Conservation (phyloP, 2,888 invertebrate species). For the Rhorus exstirpatorius region DNA sequence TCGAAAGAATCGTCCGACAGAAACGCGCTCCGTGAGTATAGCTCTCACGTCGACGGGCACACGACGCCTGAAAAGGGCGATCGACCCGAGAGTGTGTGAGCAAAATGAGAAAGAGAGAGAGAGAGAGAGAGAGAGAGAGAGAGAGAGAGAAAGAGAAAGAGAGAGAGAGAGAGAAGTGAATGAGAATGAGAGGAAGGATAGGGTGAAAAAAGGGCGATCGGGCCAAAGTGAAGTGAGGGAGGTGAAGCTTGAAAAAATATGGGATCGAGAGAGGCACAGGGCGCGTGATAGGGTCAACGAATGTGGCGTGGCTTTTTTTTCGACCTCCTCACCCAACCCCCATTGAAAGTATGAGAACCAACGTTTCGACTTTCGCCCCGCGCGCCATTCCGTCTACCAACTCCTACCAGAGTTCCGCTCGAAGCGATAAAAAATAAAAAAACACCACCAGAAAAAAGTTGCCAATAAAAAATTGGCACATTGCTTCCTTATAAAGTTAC, state of each 20-base stretch:
- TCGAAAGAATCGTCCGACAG: slow-evolving; percentile 58
- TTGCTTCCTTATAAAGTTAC: slow-evolving; percentile 45
- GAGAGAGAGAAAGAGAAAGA: slow-evolving; percentile 59
- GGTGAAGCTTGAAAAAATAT: slow-evolving; percentile 75
- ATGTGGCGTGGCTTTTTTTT: slow-evolving; percentile 74
- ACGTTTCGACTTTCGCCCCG: slow-evolving; percentile 32
- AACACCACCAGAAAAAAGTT: slow-evolving; percentile 6
- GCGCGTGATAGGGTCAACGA: slow-evolving; percentile 78
- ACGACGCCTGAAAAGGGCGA: slow-evolving; percentile 53
- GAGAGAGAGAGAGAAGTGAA: slow-evolving; percentile 60
- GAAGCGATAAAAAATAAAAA: slow-evolving; percentile 42
- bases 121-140: slow-evolving; percentile 53
- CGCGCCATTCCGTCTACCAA: slow-evolving; percentile 59
- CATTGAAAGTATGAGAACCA: slow-evolving; percentile 52
- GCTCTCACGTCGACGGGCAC: slow-evolving; percentile 35
- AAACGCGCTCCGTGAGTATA: slow-evolving; percentile 11
- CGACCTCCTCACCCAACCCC: slow-evolving; percentile 42
- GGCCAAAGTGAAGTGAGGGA: slow-evolving; percentile 54
- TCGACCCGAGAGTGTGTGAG: slow-evolving; percentile 51
- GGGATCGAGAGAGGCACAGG: slow-evolving; percentile 78
- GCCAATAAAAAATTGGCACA: slow-evolving; percentile 61
- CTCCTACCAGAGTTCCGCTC: slow-evolving; percentile 45
- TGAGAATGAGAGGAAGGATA: slow-evolving; percentile 53
- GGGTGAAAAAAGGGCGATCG: slow-evolving; percentile 26
- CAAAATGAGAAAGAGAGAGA: slow-evolving; percentile 64